Base-by-base conservation (phyloP, 2,113 vertebrate genomes). In the Plectropomus leopardus region DNA sequence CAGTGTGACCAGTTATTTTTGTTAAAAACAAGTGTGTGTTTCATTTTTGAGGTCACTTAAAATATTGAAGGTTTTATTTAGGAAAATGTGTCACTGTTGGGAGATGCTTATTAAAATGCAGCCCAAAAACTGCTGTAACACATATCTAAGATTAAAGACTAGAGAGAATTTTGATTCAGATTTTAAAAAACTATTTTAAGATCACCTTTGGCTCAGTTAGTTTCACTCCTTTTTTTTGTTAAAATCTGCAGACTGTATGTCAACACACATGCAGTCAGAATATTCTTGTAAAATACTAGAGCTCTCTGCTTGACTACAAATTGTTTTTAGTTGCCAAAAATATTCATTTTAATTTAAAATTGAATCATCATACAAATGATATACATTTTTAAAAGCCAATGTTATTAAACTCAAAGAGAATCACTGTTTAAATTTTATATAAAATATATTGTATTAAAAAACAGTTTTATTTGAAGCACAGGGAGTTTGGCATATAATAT, bases 391-490 rank as follows among this genome's bases (percentile, higher is more conserved):
- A 32, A 90, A 84, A 73, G 53, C 64, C 61, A 77, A 68, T 67
- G 55, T 72, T 64, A 32, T 76, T 34, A 72, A 74, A 67, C 50
- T 71, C 47, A 78, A 14, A 67, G 32, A 67, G 64, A 82, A 70
- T 72, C 34, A 23, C 1, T 65, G 4, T 79, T 42, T 45, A n/a
- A 24, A 68, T 74, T 50, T 67, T 14, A 58, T 80, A 86, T 48
- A 79, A 84, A 86, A 89, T 59, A 83, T 67, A 60, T 44, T 36
- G 7, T n/a, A 44, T 64, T 66, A 85, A 36, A 80, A 85, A 34
- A 24, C 4, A 16, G 40, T 23, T 68, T 54, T 44, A 19, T 50
- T 24, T 65, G 7, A 45, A 58, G 44, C 21, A 14, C 53, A 40
- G 10, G 63, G 15, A 53, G 63, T 80, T 76, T 42, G 45, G 23